phyloP scores from a whole-genome alignment of 2,797 vertebrate species.

The Oreonectes daqikongensis region DNA sequence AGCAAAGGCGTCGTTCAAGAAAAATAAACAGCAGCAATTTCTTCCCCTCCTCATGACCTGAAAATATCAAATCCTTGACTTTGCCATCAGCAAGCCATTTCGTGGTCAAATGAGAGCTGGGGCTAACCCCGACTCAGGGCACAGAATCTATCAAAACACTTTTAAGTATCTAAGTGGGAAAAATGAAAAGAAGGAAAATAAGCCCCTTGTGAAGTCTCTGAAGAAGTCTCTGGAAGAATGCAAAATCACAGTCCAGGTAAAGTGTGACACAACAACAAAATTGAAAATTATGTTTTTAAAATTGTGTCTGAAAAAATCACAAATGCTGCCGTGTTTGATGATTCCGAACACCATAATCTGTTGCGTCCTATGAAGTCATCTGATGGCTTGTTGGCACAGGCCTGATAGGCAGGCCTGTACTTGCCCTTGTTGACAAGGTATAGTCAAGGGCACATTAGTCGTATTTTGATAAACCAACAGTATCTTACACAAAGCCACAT shows the following conservation, averaged over 20 bases:
- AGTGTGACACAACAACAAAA: not conserved
- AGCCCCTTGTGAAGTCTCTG: slow-evolving; percentile 7
- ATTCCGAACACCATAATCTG: slow-evolving; percentile 8
- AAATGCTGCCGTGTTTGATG: slow-evolving; percentile 1
- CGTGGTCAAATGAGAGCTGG: slow-evolving; percentile 42
- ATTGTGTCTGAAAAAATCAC: not conserved
- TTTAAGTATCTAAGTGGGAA: slow-evolving; percentile 27
- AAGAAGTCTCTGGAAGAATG: slow-evolving; percentile 8
- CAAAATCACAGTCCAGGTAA: slow-evolving; percentile 14
- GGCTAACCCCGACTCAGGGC: slow-evolving; percentile 27
- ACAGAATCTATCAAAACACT: slow-evolving; percentile 46
- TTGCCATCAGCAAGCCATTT: slow-evolving; percentile 41
- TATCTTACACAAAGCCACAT: not conserved
- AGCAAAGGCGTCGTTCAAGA: slow-evolving; percentile 35
- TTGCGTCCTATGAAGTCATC: slow-evolving; percentile 9
- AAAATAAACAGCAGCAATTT: slow-evolving; percentile 37
- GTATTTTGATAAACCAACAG: slow-evolving; percentile 20
- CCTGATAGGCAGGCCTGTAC: slow-evolving; percentile 46
- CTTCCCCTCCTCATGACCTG: slow-evolving; percentile 21
- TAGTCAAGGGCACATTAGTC: slow-evolving; percentile 12
- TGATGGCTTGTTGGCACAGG: slow-evolving; percentile 48
- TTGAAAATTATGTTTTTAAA: not conserved
- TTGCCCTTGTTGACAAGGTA: slow-evolving; percentile 42
- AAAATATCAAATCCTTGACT: slow-evolving; percentile 33
- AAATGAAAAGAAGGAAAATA: slow-evolving; percentile 23